Percentiles rank a stretch among this genome's conserved stretches.
Evolutionary conservation across 1,140 invertebrate genomes (phyloP).

Genomic region (Teleopsis dalmanni): DNA sequence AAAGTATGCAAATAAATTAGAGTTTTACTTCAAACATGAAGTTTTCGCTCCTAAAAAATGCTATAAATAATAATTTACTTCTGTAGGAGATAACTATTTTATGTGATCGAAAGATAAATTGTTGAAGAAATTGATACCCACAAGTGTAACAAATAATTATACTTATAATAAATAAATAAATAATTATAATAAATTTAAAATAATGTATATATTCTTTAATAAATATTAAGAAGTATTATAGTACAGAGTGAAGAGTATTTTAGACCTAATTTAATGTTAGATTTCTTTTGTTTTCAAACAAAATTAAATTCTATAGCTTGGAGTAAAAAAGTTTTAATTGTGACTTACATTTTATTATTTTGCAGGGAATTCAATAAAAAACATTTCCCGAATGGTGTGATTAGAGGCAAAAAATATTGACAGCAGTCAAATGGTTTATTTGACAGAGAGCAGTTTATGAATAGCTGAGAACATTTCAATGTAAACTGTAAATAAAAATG

Average conservation of each 20-base stretch:
- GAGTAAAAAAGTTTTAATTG: neutral
- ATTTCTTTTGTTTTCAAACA: neutral
- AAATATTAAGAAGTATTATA: neutral
- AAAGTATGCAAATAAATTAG: too few species aligned
- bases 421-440: conserved; percentile 48
- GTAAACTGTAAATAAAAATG: conserved; percentile 17
- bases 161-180: neutral
- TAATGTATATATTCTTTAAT: neutral
- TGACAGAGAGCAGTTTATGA: conserved; percentile 46
- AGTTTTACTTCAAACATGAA: too few species aligned
- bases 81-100: neutral
- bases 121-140: neutral
- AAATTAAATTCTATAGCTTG: neutral
- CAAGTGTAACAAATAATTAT: neutral
- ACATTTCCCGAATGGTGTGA: conserved; percentile 49
- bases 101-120: neutral
- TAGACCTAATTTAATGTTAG: neutral
- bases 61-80: neutral
- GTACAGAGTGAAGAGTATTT: neutral
- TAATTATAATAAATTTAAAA: neutral
- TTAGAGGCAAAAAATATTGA: conserved; percentile 45
- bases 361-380: conserved; percentile 49
- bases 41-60: too few species aligned
- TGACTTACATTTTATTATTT: conserved; percentile 23
- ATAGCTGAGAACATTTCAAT: conserved; percentile 34